These are phyloP conservation scores for Trichonephila inaurata DNA, from an alignment of 1,140 invertebrate genomes.

Conservation along the genomic window DNA sequence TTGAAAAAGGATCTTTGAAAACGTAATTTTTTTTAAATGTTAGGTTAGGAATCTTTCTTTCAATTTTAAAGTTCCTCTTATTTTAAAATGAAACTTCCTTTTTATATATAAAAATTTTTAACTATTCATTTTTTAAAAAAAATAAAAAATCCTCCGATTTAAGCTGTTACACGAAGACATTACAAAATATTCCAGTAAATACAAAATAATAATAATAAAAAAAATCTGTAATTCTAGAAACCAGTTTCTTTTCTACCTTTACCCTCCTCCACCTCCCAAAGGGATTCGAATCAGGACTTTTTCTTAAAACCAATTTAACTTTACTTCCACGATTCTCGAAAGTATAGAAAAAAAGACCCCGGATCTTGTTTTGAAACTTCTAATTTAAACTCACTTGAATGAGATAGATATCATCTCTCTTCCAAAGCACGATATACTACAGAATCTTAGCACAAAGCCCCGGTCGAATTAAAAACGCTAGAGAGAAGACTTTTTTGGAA, in stretches of 20 bases:
- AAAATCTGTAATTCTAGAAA: background rate
- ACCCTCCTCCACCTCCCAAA: background rate
- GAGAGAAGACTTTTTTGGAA: background rate
- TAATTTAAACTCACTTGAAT: background rate
- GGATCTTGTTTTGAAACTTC: background rate
- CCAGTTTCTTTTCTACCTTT: background rate
- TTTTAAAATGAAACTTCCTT: too few species aligned
- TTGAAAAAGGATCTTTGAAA: too few species aligned
- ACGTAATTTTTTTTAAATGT: too few species aligned
- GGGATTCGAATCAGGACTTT: background rate
- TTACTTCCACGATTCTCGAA: slow-evolving; percentile 4
- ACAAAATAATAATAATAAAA: background rate
- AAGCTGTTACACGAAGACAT: too few species aligned
- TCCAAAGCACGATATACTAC: background rate
- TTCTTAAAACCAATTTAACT: slow-evolving; percentile 30
- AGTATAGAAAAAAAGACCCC: background rate
- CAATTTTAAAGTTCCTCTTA: too few species aligned
- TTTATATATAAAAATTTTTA: too few species aligned
- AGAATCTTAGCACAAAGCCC: background rate
- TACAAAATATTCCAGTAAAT: too few species aligned
- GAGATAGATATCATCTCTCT: background rate
- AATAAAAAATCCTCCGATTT: too few species aligned
- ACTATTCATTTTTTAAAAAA: too few species aligned
- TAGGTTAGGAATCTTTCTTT: too few species aligned
- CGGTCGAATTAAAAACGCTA: slow-evolving; percentile 21